These are phyloP conservation scores for Latrodectus hesperus DNA, from an alignment of 2,888 invertebrate species.

Conservation along the genomic window DNA sequence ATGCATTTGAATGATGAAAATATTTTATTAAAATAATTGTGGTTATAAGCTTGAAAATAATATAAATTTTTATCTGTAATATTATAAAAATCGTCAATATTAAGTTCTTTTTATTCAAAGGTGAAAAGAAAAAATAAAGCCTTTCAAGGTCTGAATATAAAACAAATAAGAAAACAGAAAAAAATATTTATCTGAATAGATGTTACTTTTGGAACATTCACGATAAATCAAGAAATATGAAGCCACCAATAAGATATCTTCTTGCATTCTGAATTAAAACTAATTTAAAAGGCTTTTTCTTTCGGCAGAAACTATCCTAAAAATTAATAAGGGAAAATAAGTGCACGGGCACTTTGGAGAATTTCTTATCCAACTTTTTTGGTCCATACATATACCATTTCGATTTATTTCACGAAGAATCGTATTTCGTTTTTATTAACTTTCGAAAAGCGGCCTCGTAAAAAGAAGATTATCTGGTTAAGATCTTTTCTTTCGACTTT, in stretches of 20 bases:
- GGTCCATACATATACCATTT: slow-evolving; percentile 10
- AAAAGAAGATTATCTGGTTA: slow-evolving; percentile 63
- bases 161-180: background rate
- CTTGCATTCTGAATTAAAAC: slow-evolving; percentile 52
- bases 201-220: slow-evolving; percentile 24
- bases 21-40: too few relatives aligned
- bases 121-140: background rate
- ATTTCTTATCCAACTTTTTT: slow-evolving; percentile 13
- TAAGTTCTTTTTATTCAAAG: background rate
- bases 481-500: slow-evolving; percentile 33
- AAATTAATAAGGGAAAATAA: slow-evolving; percentile 60
- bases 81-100: too few relatives aligned
- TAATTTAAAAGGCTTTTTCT: slow-evolving; percentile 58
- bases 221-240: slow-evolving; percentile 35
- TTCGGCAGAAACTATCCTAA: slow-evolving; percentile 28
- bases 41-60: too few relatives aligned
- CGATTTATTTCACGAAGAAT: slow-evolving; percentile 43
- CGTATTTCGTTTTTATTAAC: slow-evolving; percentile 64
- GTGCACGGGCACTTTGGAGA: slow-evolving; percentile 36
- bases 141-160: background rate
- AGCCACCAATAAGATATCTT: slow-evolving; percentile 16
- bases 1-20: too few relatives aligned
- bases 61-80: too few relatives aligned
- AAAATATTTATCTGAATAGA: background rate
- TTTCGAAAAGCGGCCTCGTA: slow-evolving; percentile 54